phyloP scores from a whole-genome alignment of 1,140 invertebrate species.

The Asobara japonica region DNA sequence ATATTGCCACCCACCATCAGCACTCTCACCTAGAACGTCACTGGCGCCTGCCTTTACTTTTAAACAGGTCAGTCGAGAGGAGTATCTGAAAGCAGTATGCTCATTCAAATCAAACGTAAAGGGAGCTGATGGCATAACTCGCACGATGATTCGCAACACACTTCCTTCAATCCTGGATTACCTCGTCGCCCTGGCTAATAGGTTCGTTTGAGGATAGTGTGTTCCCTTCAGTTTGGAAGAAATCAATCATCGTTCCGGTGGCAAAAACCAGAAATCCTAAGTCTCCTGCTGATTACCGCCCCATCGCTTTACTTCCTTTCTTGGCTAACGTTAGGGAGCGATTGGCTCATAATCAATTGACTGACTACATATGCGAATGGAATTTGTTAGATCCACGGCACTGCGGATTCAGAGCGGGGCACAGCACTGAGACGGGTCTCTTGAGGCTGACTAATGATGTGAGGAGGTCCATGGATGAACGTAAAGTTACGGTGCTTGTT shows the following conservation, averaged over 20 bases:
- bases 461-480: constrained; percentile 17
- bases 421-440: constrained; percentile 33
- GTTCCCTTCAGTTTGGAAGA: neutral
- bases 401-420: constrained; percentile 24
- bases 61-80: no score
- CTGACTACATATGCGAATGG: neutral
- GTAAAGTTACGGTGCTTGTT: constrained; percentile 27
- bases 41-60: no score
- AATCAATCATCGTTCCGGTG: neutral
- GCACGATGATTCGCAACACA: no score
- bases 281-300: neutral
- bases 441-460: constrained; percentile 31
- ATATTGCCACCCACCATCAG: no score
- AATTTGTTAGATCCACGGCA: constrained; percentile 13
- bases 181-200: no score
- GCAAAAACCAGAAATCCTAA: neutral
- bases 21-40: no score
- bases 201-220: neutral
- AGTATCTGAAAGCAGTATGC: no score
- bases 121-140: no score
- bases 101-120: no score
- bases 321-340: neutral
- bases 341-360: neutral
- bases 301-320: neutral
- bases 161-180: no score